Evolutionary conservation across 2,113 vertebrate genomes (phyloP).

Genomic region (Rhabdornis inornatus): DNA sequence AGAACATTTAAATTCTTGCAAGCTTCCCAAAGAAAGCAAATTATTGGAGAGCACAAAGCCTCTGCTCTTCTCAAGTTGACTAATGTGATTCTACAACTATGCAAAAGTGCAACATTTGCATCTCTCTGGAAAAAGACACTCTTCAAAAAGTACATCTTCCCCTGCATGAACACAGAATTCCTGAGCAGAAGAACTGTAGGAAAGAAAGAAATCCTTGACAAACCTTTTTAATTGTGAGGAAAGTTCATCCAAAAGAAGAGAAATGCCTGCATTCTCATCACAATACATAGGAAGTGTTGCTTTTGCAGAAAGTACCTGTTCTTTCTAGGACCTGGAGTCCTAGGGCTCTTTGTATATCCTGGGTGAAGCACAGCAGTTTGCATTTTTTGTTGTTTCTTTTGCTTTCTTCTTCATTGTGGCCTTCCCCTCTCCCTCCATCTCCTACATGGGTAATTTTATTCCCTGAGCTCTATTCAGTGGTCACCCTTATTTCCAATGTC

Average conservation of each 20-base stretch:
- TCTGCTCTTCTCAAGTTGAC: not conserved
- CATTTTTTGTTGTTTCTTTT: not conserved
- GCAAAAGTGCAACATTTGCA: not conserved
- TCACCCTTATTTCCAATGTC: not conserved
- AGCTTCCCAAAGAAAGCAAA: not conserved
- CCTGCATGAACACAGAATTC: not conserved
- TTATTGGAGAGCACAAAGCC: not conserved
- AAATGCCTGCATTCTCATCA: not conserved
- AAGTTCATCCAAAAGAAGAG: not conserved
- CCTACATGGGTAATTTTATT: not conserved
- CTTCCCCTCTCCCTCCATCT: fast-evolving
- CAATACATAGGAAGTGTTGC: not conserved
- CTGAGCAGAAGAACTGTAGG: fast-evolving
- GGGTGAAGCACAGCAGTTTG: not conserved
- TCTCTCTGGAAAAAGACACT: not conserved
- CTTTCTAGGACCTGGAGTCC: too few relatives aligned
- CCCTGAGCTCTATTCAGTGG: not conserved
- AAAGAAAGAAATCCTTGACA: not conserved
- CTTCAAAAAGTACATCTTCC: not conserved
- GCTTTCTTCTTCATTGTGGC: not conserved
- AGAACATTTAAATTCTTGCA: not conserved
- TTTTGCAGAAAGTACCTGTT: not conserved
- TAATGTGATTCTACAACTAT: not conserved
- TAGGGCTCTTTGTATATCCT: not conserved
- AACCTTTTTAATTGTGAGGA: not conserved